phyloP scores from a whole-genome alignment of 2,797 vertebrate genomes.

The Centropyge bicolor region DNA sequence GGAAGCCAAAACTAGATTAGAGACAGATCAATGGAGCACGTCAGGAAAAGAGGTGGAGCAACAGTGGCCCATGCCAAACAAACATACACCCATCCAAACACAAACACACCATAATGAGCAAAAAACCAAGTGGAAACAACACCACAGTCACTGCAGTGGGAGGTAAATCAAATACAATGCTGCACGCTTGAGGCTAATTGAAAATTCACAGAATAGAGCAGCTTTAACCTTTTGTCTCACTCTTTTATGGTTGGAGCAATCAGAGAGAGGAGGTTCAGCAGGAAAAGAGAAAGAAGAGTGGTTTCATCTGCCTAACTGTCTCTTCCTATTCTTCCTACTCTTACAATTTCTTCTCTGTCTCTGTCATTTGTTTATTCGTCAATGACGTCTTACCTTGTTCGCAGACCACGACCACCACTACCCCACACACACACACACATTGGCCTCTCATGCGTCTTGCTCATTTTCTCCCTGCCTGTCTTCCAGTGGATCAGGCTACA shows the following conservation, averaged over 20 bases:
- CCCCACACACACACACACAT: slow-evolving; percentile 42
- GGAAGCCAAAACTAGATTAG: slow-evolving; percentile 81
- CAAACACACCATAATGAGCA: slow-evolving; percentile 40
- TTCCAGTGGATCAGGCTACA: slow-evolving; percentile 22
- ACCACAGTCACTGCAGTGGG: slow-evolving; percentile 8
- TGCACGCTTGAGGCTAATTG: slow-evolving; percentile 42
- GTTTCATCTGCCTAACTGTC: slow-evolving; percentile 19
- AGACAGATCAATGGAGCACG: slow-evolving; percentile 81
- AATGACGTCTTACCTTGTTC: slow-evolving; percentile 36
- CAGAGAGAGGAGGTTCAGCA: slow-evolving; percentile 12
- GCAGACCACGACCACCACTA: slow-evolving; percentile 26
- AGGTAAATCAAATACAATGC: slow-evolving; percentile 36
- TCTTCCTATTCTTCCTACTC: slow-evolving; percentile 15
- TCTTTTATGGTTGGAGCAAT: slow-evolving; percentile 47
- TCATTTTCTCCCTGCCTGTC: slow-evolving; percentile 40
- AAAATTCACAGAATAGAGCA: slow-evolving; percentile 43
- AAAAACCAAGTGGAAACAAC: slow-evolving; percentile 14
- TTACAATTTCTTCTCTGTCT: slow-evolving; percentile 29
- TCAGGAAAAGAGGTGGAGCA: slow-evolving; percentile 66
- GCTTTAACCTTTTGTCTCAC: slow-evolving; percentile 50
- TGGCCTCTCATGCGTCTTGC: slow-evolving; percentile 21
- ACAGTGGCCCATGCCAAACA: slow-evolving; percentile 40
- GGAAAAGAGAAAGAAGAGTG: slow-evolving; percentile 23
- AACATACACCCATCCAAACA: slow-evolving; percentile 33
- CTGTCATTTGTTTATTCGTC: slow-evolving; percentile 35